Percentiles rank a stretch among this genome's conserved stretches.
These are phyloP conservation scores for Meiosimyza decipiens DNA, from an alignment of 2,888 invertebrate species.

Conservation along the genomic window DNA sequence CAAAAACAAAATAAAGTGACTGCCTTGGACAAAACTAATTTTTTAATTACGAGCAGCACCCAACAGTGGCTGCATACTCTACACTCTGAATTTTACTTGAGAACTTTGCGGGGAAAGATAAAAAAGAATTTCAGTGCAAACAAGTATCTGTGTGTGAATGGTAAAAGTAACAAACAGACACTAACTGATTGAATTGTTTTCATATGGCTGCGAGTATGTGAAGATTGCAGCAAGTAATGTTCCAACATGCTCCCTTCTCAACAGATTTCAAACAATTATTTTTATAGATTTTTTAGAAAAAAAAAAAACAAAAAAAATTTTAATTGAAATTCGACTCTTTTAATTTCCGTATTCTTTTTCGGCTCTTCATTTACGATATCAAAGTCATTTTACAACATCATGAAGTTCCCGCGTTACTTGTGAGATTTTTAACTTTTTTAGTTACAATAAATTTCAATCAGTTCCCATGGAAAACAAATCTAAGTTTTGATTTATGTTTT, in stretches of 20 bases:
- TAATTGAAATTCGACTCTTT: no score
- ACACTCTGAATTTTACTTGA: no score
- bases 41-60: constrained; percentile 18
- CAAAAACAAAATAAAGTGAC: neutral
- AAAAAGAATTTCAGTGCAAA: no score
- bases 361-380: neutral
- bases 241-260: no score
- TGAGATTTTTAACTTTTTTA: neutral
- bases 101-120: no score
- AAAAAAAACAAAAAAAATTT: no score
- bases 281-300: no score
- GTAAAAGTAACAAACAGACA: constrained; percentile 14
- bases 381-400: constrained; percentile 1
- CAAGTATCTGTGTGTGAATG: constrained; percentile 3
- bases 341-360: no score
- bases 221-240: no score
- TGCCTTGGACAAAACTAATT: constrained; percentile 12
- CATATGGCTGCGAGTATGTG: constrained; percentile 22
- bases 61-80: no score
- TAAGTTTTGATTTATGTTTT: constrained; percentile 24
- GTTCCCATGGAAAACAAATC: constrained; percentile 18
- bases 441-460: constrained; percentile 28
- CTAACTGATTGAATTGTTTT: constrained; percentile 29
- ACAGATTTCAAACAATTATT: no score
- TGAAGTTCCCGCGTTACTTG: neutral